These are phyloP conservation scores for Hylaea fasciaria DNA, from an alignment of 2,888 invertebrate genomes.

Conservation along the genomic window DNA sequence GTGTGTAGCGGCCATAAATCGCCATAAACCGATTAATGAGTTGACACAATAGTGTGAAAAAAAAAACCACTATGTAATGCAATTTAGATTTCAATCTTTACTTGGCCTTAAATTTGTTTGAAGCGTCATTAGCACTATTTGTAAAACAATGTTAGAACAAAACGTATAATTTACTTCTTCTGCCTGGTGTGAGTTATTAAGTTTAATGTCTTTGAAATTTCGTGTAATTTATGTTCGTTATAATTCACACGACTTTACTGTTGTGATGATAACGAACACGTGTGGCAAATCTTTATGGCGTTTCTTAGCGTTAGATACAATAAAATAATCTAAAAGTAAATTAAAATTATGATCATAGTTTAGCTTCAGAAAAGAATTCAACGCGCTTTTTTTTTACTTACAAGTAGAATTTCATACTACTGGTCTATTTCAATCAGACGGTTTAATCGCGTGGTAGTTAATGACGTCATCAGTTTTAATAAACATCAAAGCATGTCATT, in stretches of 20 bases:
- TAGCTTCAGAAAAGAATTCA: constrained; percentile 31
- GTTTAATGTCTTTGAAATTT: constrained; percentile 41
- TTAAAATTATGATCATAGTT: constrained; percentile 11
- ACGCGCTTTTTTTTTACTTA: constrained; percentile 21
- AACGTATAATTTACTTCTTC: constrained; percentile 53
- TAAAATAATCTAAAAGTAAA: constrained; percentile 3
- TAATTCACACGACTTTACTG: constrained; percentile 47
- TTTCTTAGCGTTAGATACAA: constrained; percentile 16
- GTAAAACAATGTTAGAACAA: constrained; percentile 66
- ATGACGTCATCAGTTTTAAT: constrained; percentile 46
- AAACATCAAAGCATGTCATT: constrained; percentile 42
- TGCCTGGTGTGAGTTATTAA: constrained; percentile 52
- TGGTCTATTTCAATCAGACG: neutral
- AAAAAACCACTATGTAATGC: constrained; percentile 56
- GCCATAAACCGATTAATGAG: constrained; percentile 55
- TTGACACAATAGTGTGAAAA: constrained; percentile 74
- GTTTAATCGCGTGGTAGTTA: constrained; percentile 22
- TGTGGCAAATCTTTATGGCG: constrained; percentile 29
- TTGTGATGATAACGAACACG: constrained; percentile 33
- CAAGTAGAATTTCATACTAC: neutral
- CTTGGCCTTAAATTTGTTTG: constrained; percentile 59
- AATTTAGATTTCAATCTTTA: constrained; percentile 69
- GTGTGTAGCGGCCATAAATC: constrained; percentile 53
- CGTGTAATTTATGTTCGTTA: constrained; percentile 47
- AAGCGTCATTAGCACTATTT: constrained; percentile 67